Evolutionary conservation across 2,888 invertebrate species (phyloP), one percentile per base, ranked within the genome.

Genomic region (Melinaea menophilus): DNA sequence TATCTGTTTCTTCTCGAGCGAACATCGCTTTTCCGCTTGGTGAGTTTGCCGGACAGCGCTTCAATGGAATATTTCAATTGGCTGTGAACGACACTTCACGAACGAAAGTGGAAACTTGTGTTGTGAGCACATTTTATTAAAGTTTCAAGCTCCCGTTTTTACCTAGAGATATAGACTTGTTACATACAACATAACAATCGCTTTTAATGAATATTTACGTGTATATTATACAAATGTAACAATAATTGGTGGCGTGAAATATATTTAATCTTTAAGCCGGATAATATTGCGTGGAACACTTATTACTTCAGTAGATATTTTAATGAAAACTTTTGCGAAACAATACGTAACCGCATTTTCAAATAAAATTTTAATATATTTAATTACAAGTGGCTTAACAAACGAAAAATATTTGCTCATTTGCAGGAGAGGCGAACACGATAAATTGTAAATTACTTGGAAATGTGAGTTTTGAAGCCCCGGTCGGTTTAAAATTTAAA

Each of bases 371-470:
- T 78, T 80, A 78, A 81, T 83, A 79, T 82, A 80, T 82, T 87
- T 88, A 87, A 87, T 88, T 84, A 84, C 85, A 82, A 82, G 80
- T 86, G 85, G 82, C 80, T 82, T 81, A 81, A 86, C 85, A 87
- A 82, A 84, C 79, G 82, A 81, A 86, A 88, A 84, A 84, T 85
- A 88, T 88, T 86, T 89, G 86, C 85, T 86, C 88, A 89, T 89
- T 88, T 87, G 82, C 80, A 72, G 80, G 84, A 82, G 82, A 79
- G 80, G 84, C 82, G 82, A 79, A 86, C 85, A 84, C 85, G 86
- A 86, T 89, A 88, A 89, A 90, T 89, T 89, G 88, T 88, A 88
- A 87, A 89, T 88, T 87, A 89, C 88, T 86, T 85, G 85, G 77
- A 86, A 88, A 86, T 83, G 82, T 79, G 79, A 82, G 85, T 83